Evolutionary conservation across 1,140 invertebrate species (phyloP).

Genomic region (Mylabris phalerata): DNA sequence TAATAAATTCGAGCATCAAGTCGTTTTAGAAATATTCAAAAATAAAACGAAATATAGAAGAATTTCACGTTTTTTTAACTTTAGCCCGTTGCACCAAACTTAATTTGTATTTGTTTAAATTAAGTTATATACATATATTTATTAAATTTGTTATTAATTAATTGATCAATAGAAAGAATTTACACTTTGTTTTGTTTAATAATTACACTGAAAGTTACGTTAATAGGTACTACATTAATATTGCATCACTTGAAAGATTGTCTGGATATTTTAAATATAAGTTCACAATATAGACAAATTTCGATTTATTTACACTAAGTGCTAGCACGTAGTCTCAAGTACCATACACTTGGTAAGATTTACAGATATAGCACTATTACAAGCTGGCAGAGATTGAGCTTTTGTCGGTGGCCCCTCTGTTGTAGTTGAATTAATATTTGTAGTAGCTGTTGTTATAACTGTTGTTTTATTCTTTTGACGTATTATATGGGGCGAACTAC

Average conservation of each 20-base stretch:
- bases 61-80: not conserved
- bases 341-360: constrained; percentile 34
- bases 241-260: constrained; percentile 33
- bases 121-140: not conserved
- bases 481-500: constrained; percentile 23
- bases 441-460: too few species aligned
- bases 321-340: constrained; percentile 39
- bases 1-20: constrained; percentile 6
- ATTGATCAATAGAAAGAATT: constrained; percentile 13
- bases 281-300: too few species aligned
- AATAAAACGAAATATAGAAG: not conserved
- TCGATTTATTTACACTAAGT: constrained; percentile 22
- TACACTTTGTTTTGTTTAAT: constrained; percentile 4
- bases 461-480: too few species aligned
- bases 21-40: not conserved
- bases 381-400: constrained; percentile 29
- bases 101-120: constrained; percentile 1
- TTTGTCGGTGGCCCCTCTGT: constrained; percentile 23
- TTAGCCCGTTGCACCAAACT: constrained; percentile 18
- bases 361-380: constrained; percentile 30
- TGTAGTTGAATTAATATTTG: not conserved
- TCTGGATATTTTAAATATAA: constrained; percentile 16
- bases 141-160: too few species aligned
- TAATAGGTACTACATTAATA: constrained; percentile 20
- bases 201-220: constrained; percentile 17